Percentiles rank a stretch among this genome's conserved stretches.
Evolutionary conservation across 2,113 vertebrate species (phyloP).

Genomic region (Egretta garzetta): DNA sequence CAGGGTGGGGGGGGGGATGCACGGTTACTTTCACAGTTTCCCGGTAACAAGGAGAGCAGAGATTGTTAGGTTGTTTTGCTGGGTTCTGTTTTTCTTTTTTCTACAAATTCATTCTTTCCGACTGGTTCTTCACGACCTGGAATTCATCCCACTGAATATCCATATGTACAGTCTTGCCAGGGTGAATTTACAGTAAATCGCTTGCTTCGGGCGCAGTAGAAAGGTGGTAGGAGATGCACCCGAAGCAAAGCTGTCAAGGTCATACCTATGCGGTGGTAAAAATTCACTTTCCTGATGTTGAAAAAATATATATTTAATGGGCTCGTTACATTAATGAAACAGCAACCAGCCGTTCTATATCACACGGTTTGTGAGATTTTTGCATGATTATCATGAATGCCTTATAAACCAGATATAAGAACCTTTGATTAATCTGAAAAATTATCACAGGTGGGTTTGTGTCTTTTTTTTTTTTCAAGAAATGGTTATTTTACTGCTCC

Average conservation of each 20-base stretch:
- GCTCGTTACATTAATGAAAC: neutral
- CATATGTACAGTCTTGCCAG: neutral
- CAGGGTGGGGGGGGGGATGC: too few relatives aligned
- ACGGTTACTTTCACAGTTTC: neutral
- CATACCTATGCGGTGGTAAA: neutral
- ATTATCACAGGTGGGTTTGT: neutral
- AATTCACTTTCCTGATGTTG: neutral
- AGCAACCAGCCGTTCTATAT: neutral
- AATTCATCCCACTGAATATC: neutral
- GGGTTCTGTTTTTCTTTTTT: neutral
- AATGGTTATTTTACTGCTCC: neutral
- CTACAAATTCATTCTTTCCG: neutral
- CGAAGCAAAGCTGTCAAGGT: neutral
- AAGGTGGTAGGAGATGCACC: neutral
- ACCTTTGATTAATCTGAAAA: neutral
- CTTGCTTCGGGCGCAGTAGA: neutral
- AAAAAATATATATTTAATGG: neutral
- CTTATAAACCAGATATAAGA: neutral
- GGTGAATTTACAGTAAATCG: neutral
- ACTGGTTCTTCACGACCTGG: neutral
- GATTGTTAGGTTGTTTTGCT: neutral
- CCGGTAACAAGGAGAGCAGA: neutral
- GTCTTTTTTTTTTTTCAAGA: neutral
- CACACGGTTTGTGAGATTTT: neutral
- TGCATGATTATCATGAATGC: neutral